phyloP scores from a whole-genome alignment of 2,888 invertebrate genomes.

The Calameuta filiformis region DNA sequence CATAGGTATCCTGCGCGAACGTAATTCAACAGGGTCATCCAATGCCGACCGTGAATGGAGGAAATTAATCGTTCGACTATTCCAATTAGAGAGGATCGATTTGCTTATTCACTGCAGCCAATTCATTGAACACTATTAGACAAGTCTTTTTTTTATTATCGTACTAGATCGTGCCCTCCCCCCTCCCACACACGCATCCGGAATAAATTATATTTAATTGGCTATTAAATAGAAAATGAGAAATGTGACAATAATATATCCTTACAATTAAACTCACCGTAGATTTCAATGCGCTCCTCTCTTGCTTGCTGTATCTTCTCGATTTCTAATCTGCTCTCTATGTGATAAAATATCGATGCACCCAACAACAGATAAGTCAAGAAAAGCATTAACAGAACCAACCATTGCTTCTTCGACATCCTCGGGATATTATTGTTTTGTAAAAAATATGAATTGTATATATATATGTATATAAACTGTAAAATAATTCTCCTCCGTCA shows the following conservation, averaged over 20 bases:
- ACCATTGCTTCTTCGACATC: conserved; percentile 86
- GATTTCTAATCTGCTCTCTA: conserved; percentile 80
- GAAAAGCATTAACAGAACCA: conserved; percentile 79
- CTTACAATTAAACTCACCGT: conserved; percentile 70
- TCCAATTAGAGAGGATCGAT: background rate
- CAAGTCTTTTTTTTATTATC: background rate
- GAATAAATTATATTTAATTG: background rate
- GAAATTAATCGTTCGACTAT: background rate
- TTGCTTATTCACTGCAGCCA: background rate
- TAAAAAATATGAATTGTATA: background rate
- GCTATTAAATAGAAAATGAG: background rate
- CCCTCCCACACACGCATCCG: background rate
- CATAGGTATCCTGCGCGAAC: background rate
- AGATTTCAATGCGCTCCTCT: conserved; percentile 75
- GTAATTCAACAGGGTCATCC: background rate
- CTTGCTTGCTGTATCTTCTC: conserved; percentile 71
- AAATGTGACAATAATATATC: background rate
- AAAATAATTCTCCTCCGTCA: background rate
- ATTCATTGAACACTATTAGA: background rate
- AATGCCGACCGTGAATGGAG: background rate
- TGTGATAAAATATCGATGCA: conserved; percentile 86
- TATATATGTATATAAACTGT: background rate
- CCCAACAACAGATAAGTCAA: conserved; percentile 83
- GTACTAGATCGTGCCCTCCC: background rate
- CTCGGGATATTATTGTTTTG: conserved; percentile 19